A percentile compares a stretch with the other conserved stretches of the same genome.
Conservation (phyloP, 2,888 invertebrate genomes). For the Sesia apiformis region DNA sequence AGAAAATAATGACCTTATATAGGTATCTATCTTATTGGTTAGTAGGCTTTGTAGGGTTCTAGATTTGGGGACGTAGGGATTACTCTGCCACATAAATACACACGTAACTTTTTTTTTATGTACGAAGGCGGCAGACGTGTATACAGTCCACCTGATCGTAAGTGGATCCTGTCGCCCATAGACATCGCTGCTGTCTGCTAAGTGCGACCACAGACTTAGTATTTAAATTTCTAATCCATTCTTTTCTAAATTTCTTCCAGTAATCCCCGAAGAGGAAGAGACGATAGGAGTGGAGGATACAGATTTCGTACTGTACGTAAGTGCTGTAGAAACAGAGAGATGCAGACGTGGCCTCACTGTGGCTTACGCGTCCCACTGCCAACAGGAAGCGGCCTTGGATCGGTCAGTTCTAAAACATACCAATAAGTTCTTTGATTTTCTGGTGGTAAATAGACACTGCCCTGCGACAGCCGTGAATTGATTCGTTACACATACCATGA, state of each 20-base stretch:
- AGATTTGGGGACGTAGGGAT: too few species aligned
- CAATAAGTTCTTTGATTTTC: too few species aligned
- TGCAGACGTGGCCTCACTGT: slow-evolving; percentile 94
- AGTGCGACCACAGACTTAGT: neutral
- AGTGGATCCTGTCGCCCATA: too few species aligned
- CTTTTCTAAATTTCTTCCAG: neutral
- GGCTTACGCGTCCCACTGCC: slow-evolving; percentile 98
- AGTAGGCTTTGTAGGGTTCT: too few species aligned
- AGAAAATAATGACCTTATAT: too few species aligned
- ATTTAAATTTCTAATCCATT: neutral
- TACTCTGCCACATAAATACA: neutral
- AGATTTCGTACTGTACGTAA: slow-evolving; percentile 98
- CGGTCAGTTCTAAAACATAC: slow-evolving; percentile 59
- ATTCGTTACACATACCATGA: too few species aligned
- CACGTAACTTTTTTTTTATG: neutral
- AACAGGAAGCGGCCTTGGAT: slow-evolving; percentile 94
- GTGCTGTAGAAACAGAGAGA: slow-evolving; percentile 93
- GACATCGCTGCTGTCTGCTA: neutral
- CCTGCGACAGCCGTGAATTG: too few species aligned
- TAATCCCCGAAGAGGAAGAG: slow-evolving; percentile 12
- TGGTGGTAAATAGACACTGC: too few species aligned
- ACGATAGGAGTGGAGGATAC: slow-evolving; percentile 82
- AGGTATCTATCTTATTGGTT: too few species aligned
- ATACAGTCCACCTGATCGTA: too few species aligned
- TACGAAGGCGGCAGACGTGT: too few species aligned